Evolutionary conservation across 2,888 invertebrate species (phyloP).

Genomic region (Adineta ricciae): DNA sequence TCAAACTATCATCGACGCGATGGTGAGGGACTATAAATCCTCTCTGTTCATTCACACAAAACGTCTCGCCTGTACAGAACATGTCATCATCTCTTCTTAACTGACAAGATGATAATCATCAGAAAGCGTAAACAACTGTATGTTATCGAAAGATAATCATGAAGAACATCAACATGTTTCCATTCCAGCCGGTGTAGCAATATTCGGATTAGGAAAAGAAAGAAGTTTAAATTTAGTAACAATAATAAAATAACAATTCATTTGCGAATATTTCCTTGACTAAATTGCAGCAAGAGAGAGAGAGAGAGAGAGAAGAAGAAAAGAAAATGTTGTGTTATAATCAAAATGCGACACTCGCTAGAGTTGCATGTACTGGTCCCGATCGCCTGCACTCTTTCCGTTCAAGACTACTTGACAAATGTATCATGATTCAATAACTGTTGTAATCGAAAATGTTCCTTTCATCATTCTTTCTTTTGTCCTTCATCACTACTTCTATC

Average conservation of each 20-base stretch:
- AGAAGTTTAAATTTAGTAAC: not conserved
- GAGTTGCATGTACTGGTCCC: not conserved
- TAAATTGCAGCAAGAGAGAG: not conserved
- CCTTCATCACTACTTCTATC: not conserved
- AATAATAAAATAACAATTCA: constrained; percentile 13
- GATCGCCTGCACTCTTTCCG: not conserved
- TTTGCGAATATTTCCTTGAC: not conserved
- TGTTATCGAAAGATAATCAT: not conserved
- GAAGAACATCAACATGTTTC: not conserved
- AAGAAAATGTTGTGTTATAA: not conserved
- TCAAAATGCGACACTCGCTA: not conserved
- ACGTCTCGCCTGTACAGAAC: not conserved
- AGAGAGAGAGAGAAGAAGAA: not conserved
- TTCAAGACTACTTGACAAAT: constrained; percentile 21
- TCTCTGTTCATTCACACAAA: not conserved
- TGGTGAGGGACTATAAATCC: no score
- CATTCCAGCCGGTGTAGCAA: not conserved
- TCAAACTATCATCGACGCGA: no score
- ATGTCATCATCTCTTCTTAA: not conserved
- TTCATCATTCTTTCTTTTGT: not conserved
- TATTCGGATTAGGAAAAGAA: not conserved
- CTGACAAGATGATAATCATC: not conserved
- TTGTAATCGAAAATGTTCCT: not conserved
- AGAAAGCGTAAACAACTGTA: not conserved
- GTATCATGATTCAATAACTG: constrained; percentile 23